Percentiles rank a stretch among this genome's conserved stretches.
These are phyloP conservation scores for Wiebesia pumilae DNA, from an alignment of 1,140 invertebrate genomes.

Conservation along the genomic window DNA sequence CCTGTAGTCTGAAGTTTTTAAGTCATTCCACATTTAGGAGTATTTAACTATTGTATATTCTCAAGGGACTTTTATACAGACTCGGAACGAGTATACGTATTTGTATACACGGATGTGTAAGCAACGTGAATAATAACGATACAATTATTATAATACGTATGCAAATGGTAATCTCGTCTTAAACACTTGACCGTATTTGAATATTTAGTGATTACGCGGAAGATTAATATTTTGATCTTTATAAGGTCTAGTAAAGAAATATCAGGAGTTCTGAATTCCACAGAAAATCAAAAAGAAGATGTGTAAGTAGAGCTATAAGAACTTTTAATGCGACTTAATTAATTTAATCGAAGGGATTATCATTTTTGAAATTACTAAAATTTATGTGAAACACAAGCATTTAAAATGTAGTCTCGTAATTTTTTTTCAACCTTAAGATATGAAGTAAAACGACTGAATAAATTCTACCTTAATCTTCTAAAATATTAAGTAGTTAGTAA, in stretches of 20 bases:
- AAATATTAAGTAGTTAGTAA: no score
- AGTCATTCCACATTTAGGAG: constrained; percentile 7
- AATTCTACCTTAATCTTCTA: no score
- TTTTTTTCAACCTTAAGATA: no score
- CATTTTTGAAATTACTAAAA: no score
- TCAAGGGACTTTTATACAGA: background rate
- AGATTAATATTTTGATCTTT: constrained; percentile 12
- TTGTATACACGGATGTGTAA: background rate
- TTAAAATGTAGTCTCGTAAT: no score
- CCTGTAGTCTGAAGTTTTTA: background rate
- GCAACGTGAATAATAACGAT: constrained; percentile 18
- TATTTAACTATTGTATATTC: background rate
- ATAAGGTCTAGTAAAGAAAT: background rate
- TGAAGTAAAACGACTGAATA: no score
- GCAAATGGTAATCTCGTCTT: constrained; percentile 26
- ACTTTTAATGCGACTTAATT: no score
- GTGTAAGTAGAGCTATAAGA: no score
- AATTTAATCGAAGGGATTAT: no score
- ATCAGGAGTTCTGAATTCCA: no score
- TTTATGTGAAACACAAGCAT: no score
- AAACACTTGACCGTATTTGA: background rate
- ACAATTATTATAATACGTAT: constrained; percentile 36
- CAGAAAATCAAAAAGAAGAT: no score
- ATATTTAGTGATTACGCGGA: constrained; percentile 11
- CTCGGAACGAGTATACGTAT: background rate